Evolutionary conservation across 2,888 invertebrate species (phyloP).

Genomic region (Leucophenga maculata): DNA sequence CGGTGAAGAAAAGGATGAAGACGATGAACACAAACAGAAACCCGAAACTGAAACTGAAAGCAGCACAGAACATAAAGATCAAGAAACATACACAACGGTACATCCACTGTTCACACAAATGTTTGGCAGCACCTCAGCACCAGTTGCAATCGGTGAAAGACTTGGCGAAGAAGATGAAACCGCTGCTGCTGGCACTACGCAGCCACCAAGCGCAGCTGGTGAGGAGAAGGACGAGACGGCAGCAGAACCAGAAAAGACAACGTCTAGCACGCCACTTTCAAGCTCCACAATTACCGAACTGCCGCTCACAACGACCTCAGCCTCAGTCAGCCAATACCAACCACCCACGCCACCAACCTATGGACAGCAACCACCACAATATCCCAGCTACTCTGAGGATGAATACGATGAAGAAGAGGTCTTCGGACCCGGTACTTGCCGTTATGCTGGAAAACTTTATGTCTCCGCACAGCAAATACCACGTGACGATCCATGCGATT

Average conservation of each 20-base stretch:
- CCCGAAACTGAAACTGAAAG: not conserved
- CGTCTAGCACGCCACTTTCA: conserved; percentile 44
- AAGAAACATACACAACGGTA: conserved; percentile 47
- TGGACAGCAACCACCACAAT: conserved; percentile 65
- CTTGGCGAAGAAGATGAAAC: conserved; percentile 43
- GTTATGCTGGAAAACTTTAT: conserved; percentile 93
- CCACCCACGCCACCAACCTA: conserved; percentile 61
- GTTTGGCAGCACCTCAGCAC: conserved; percentile 46
- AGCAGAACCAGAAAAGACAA: conserved; percentile 40
- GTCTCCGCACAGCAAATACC: conserved; percentile 96
- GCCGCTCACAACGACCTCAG: conserved; percentile 51
- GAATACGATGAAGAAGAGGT: conserved; percentile 85
- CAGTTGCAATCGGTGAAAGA: conserved; percentile 47
- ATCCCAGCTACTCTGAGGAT: conserved; percentile 73
- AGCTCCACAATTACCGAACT: conserved; percentile 40
- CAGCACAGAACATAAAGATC: conserved; percentile 38
- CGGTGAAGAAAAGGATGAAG: not conserved
- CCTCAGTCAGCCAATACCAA: conserved; percentile 55
- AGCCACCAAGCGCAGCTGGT: conserved; percentile 19
- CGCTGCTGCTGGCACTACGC: conserved; percentile 18
- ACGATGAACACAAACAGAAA: not conserved
- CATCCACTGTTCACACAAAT: conserved; percentile 62
- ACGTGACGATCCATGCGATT: conserved; percentile 94
- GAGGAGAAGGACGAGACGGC: conserved; percentile 30
- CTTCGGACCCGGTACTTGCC: conserved; percentile 91